Conservation (phyloP, 2,888 invertebrate genomes). For the Rhabditoides inermis region DNA sequence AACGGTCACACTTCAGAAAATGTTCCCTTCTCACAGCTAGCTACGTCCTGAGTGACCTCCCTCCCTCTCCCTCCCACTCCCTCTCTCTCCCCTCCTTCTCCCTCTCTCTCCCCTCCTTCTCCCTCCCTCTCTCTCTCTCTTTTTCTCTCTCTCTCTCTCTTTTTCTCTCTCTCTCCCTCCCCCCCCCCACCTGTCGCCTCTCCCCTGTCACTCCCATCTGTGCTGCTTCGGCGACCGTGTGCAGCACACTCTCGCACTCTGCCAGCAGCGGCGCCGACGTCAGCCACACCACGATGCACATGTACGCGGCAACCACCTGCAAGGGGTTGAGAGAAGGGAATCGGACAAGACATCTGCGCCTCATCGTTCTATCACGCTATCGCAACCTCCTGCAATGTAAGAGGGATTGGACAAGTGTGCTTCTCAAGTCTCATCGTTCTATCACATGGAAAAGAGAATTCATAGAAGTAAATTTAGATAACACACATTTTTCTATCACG, state of each 20-base stretch:
- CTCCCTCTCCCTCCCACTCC: not conserved
- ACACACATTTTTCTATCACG: no score
- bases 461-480: no score
- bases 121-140: not conserved
- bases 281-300: conserved; percentile 70
- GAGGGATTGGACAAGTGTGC: no score
- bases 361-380: no score
- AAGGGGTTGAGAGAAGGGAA: no score
- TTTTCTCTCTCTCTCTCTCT: not conserved
- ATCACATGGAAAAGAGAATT: no score
- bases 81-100: not conserved
- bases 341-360: no score
- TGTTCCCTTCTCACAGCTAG: conserved; percentile 60
- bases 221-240: conserved; percentile 86
- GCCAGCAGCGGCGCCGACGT: conserved; percentile 79
- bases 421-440: no score
- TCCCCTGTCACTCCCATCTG: conserved; percentile 93
- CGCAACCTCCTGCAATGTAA: no score
- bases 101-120: not conserved
- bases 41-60: not conserved
- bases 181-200: no score
- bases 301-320: conserved; percentile 63
- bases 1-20: not conserved
- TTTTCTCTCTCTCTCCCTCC: conserved; percentile 64
- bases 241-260: conserved; percentile 81